Evolutionary conservation across 2,888 invertebrate species (phyloP).

Genomic region (Tholera decimalis): DNA sequence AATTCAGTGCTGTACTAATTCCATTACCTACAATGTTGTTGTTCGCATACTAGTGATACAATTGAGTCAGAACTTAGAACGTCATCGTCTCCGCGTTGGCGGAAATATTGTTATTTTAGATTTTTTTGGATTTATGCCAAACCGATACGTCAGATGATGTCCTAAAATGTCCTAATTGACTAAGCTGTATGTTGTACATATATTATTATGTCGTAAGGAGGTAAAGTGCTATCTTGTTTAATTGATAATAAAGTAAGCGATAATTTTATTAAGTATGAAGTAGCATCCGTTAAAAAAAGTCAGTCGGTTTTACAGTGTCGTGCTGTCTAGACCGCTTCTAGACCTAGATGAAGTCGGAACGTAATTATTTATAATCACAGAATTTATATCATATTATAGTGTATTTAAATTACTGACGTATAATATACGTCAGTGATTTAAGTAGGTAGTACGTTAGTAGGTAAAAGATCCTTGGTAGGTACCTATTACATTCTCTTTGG

Average conservation of each 20-base stretch:
- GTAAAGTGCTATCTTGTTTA: not conserved
- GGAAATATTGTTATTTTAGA: conserved; percentile 11
- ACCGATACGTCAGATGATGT: too few species aligned
- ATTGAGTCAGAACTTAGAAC: not conserved
- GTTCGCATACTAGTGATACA: not conserved
- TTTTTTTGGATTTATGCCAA: conserved; percentile 32
- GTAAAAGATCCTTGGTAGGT: too few species aligned
- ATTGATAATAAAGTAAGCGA: not conserved
- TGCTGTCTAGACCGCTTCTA: not conserved
- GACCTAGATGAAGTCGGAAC: conserved; percentile 3
- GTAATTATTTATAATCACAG: not conserved
- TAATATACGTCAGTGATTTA: too few species aligned
- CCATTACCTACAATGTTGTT: not conserved
- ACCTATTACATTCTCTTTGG: too few species aligned
- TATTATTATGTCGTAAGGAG: not conserved
- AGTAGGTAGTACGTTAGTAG: too few species aligned
- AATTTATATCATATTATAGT: too few species aligned
- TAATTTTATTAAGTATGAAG: not conserved
- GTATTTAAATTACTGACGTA: too few species aligned
- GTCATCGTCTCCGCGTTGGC: not conserved
- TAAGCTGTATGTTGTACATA: too few species aligned
- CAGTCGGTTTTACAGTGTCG: conserved; percentile 4
- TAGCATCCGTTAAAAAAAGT: not conserved
- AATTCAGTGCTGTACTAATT: too few species aligned
- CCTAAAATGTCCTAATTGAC: too few species aligned